These are phyloP conservation scores for Notodonta dromedarius DNA, from an alignment of 2,888 invertebrate genomes.

Conservation along the genomic window DNA sequence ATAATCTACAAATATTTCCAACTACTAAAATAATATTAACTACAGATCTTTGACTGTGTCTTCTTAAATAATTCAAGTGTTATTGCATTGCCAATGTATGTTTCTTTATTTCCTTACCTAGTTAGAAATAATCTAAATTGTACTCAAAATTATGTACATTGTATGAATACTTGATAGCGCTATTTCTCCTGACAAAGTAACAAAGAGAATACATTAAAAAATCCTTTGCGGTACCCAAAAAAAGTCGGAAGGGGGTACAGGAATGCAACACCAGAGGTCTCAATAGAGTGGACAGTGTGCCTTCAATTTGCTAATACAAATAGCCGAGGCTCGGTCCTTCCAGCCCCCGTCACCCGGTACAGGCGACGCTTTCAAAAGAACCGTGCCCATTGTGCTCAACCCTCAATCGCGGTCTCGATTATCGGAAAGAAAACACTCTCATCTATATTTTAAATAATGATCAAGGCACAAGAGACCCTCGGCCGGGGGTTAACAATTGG, in stretches of 20 bases:
- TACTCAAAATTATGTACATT: too few species aligned
- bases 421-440: conserved; percentile 83
- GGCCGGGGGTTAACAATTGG: conserved; percentile 61
- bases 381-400: conserved; percentile 70
- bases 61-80: too few species aligned
- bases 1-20: too few species aligned
- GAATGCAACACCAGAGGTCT: conserved; percentile 50
- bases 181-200: not conserved
- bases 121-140: too few species aligned
- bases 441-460: conserved; percentile 85
- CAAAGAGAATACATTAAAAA: not conserved
- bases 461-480: conserved; percentile 61
- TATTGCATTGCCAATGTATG: too few species aligned
- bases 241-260: conserved; percentile 35
- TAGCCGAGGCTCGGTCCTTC: conserved; percentile 63
- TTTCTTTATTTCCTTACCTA: too few species aligned
- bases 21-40: too few species aligned
- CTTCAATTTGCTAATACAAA: conserved; percentile 83
- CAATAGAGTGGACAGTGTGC: conserved; percentile 71
- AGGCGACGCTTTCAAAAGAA: conserved; percentile 73
- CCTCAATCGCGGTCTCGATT: conserved; percentile 81
- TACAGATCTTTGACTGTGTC: too few species aligned
- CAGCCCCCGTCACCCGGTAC: conserved; percentile 59
- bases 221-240: conserved; percentile 36
- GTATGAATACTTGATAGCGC: not conserved